Base-by-base conservation (phyloP, 2,113 vertebrate species). In the Hemichromis elongatus region DNA sequence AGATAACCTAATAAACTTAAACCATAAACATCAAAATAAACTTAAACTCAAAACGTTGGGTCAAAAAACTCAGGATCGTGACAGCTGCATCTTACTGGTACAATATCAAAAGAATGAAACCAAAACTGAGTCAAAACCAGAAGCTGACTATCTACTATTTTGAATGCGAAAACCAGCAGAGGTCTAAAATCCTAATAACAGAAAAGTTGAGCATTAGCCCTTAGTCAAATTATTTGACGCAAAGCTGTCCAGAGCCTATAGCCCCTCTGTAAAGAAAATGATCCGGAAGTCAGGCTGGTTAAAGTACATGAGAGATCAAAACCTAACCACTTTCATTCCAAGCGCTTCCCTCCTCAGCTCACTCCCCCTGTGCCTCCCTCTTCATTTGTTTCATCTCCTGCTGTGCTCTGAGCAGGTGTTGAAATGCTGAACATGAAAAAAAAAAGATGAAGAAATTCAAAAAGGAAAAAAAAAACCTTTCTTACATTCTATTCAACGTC, bases 361-460 rank as follows among this genome's bases (percentile, higher is more conserved):
- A 18, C 50, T 19, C 52, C 12, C 68, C n/a, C 28, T 37, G 5
- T n/a, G 45, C 82, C 54, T 54, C 8, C 9, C 19, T 61, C 77
- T 77, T 52, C 40, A 42, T 80, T 89, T 81, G 85, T 92, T 91
- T 90, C 78, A 91, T 92, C 82, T 88, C 89, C 70, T 83, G 82
- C 89, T 88, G 84, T 1, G 78, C 80, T 92, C 59, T 61, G 61
- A 93, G 86, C 77, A 89, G 90, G 68, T 82, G 82, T 80, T 86
- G 75, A 89, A 94, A 86, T 10, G 52, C 57, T 77, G 54, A 84
- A 85, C 70, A 75, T 47, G 11, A 79, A 80, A 84, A 86, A 81
- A 40, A 28, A 52, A 16, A 61, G 45, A 84, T 73, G 79, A 56
- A 81, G 80, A 88, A 81, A 78, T 85, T 82, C 73, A 24, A 86